Conservation (phyloP, 2,888 invertebrate species). For the Lochmaea crataegi region DNA sequence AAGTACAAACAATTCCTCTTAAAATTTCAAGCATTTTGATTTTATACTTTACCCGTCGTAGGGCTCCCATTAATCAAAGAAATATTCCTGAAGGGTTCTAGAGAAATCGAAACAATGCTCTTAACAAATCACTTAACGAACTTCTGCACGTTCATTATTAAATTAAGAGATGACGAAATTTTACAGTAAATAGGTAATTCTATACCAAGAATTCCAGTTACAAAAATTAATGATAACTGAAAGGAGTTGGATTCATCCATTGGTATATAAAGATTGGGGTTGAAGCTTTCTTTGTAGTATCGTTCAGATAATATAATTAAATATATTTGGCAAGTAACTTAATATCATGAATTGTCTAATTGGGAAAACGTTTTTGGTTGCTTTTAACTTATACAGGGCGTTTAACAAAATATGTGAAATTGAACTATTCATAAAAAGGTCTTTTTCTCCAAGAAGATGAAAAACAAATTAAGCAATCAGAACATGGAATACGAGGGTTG, state of each 20-base stretch:
- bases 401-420: too few species aligned
- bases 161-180: slow-evolving; percentile 45
- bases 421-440: too few species aligned
- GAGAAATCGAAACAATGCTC: slow-evolving; percentile 43
- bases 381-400: too few species aligned
- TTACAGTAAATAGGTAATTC: slow-evolving; percentile 46
- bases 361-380: too few species aligned
- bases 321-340: slow-evolving; percentile 1
- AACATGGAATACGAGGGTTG: too few species aligned
- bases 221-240: slow-evolving; percentile 43
- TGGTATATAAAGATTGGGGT: not conserved
- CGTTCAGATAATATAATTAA: not conserved
- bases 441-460: too few species aligned
- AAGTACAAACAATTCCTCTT: slow-evolving; percentile 32
- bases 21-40: slow-evolving; percentile 40
- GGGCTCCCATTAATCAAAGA: slow-evolving; percentile 43
- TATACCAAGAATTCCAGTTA: slow-evolving; percentile 45
- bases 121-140: slow-evolving; percentile 43
- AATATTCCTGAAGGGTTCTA: slow-evolving; percentile 36
- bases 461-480: too few species aligned
- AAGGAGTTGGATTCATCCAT: slow-evolving; percentile 24
- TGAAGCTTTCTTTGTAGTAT: not conserved
- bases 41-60: slow-evolving; percentile 37
- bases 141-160: slow-evolving; percentile 45
- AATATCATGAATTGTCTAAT: not conserved